Evolutionary conservation across 2,113 vertebrate species (phyloP), one percentile per base, ranked within the genome.

Genomic region (Illadopsis cleaveri): DNA sequence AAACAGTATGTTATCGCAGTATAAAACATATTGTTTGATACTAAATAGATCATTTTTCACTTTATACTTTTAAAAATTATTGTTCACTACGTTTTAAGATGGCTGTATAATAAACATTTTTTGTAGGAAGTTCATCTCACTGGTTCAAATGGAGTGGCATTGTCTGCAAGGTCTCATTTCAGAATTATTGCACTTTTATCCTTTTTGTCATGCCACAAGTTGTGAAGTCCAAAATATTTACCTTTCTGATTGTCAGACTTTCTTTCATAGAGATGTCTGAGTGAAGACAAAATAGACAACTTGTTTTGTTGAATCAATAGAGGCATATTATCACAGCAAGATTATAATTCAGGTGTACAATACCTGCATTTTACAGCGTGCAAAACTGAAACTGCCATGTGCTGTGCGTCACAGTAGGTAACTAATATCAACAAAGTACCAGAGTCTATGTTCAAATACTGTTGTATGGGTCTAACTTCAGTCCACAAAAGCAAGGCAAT

Each of bases 271-370:
- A 54, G 82, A 97, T 90, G 94, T 94, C 37, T 88, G 86, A 95
- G 93, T 57, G 95, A 96, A 97, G 97, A 97, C 95, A 97, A 97
- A 97, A 97, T 90, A 98, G 98, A 97, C 97, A 98, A 97, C 93
- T 97, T 96, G 86, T 97, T 97, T 91, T 97, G 97, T 97, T 96
- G 98, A 98, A 97, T 98, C 97, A 98, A 97, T 98, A 96, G 96
- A 95, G 73, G 91, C 62, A 24, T 71, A 98, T 98, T 98, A 98
- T 98, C 98, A 97, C 98, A 98, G 98, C 97, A 96, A 98, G 98
- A 91, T 97, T 97, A 97, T 98, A 98, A 98, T 97, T 98, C 98
- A 97, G 98, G 97, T 97, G 95, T 97, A 98, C 97, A 98, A 98
- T 98, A 97, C 98, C 97, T 98, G 96, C 91, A 90, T 97, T 98